Percentiles rank a stretch among this genome's conserved stretches.
phyloP scores from a whole-genome alignment of 1,140 invertebrate species.

The Chionoecetes opilio region DNA sequence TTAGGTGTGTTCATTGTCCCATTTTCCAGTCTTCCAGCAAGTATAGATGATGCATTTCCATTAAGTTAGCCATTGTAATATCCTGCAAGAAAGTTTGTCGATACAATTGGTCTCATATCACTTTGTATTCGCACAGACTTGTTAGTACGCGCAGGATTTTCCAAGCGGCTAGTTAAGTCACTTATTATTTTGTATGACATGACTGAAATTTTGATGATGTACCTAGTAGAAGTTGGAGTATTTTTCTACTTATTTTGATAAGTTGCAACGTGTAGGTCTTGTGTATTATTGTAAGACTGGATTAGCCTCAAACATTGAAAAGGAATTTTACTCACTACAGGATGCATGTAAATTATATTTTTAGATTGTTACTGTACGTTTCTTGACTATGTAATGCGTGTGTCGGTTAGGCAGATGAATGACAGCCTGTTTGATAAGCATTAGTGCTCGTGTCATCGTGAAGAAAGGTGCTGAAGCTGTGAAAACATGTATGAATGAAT shows the following conservation, averaged over 20 bases:
- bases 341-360: constrained; percentile 78
- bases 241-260: constrained; percentile 75
- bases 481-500: constrained; percentile 21
- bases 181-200: not conserved
- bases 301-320: not conserved
- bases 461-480: constrained; percentile 1
- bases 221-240: constrained; percentile 13
- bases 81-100: not conserved
- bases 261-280: constrained; percentile 21
- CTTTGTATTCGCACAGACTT: too few relatives aligned
- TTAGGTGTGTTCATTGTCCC: not conserved
- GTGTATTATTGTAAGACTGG: constrained; percentile 13
- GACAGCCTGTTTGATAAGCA: not conserved
- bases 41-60: not conserved
- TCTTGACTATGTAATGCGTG: not conserved
- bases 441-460: not conserved
- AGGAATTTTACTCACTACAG: constrained; percentile 53
- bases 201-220: not conserved
- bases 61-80: constrained; percentile 22
- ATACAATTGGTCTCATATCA: too few relatives aligned
- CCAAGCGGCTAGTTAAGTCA: constrained; percentile 30
- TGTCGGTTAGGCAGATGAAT: not conserved
- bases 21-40: not conserved
- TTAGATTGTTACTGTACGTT: constrained; percentile 55
- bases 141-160: not conserved